Base-by-base conservation (phyloP, 2,888 invertebrate genomes). In the Athalia circularis region DNA sequence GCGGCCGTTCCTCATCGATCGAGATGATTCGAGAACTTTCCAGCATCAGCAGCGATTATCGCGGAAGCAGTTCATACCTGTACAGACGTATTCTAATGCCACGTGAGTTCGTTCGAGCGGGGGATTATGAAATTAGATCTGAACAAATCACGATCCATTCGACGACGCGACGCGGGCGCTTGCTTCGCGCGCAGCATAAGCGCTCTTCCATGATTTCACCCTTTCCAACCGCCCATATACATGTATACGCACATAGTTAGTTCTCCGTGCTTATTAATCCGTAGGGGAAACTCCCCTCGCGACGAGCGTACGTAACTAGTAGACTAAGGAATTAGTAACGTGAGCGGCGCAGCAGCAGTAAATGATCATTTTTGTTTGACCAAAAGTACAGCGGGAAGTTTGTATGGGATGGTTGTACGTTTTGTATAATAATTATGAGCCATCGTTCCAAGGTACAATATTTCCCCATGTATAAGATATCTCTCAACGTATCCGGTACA, bases 311-410 rank as follows among this genome's bases (percentile, higher is more conserved):
- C 43, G 29, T 52, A 29, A 29, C 29, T 29, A 1, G 29, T 43
- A 6, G 29, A 11, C 54, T n/a, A 8, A 43, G 68, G 54, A 68
- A 68, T 68, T 68, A 68, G 68, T 68, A 68, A 68, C 68, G 52
- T 43, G 68, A 68, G 54, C 15, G 29, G 47, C 29, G 29, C 29
- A 29, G n/a, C n/a, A 6, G 52, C 67, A n/a, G 13, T 3, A 68
- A 43, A 54, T 68, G 54, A 68, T 68, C 11, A 43, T 15, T 68
- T 68, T 54, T 43, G 5, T 15, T 52, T 29, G 2, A 2, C 29
- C 13, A 67, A 50, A 15, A 15, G 8, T 59, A 47, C 65, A 15
- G 13, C 50, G 15, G 50, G 8, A 67, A 48, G 13, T 3, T 48
- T 50, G 29, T 65, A 7, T 65, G 6, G 15, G 15, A 65, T n/a